Percentiles rank a stretch among this genome's conserved stretches.
Conservation (phyloP, 2,113 vertebrate species). For the Ornithorhynchus anatinus region DNA sequence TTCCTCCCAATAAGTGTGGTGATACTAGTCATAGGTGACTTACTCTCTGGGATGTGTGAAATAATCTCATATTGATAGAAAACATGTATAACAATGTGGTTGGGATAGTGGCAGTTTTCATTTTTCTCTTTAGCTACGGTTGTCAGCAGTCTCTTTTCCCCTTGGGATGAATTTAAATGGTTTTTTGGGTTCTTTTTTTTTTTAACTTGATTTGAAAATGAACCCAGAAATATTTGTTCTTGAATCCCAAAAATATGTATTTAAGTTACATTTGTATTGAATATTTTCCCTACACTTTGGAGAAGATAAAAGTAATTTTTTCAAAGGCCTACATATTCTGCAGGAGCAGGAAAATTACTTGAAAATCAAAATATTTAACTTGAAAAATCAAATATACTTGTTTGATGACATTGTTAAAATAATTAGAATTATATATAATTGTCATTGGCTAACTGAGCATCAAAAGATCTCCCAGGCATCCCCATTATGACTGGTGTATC, state of each 20-base stretch:
- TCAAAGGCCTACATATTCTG: background rate
- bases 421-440: background rate
- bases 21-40: background rate
- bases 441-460: too few species aligned
- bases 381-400: constrained; percentile 15
- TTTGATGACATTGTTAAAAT: background rate
- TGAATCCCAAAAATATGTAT: background rate
- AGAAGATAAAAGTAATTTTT: background rate
- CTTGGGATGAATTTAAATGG: background rate
- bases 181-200: too few species aligned
- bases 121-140: background rate
- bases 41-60: background rate
- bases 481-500: too few species aligned
- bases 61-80: background rate
- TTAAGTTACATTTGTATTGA: background rate
- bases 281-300: background rate
- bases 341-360: constrained; percentile 10
- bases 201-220: background rate
- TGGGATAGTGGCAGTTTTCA: background rate
- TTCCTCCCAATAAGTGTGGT: background rate
- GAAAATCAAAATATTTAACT: constrained; percentile 1
- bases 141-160: constrained; percentile 18
- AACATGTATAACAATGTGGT: background rate
- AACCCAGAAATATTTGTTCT: background rate
- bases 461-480: too few species aligned